Base-by-base conservation (phyloP, 2,888 invertebrate genomes). In the Caenorhabditis angaria region DNA sequence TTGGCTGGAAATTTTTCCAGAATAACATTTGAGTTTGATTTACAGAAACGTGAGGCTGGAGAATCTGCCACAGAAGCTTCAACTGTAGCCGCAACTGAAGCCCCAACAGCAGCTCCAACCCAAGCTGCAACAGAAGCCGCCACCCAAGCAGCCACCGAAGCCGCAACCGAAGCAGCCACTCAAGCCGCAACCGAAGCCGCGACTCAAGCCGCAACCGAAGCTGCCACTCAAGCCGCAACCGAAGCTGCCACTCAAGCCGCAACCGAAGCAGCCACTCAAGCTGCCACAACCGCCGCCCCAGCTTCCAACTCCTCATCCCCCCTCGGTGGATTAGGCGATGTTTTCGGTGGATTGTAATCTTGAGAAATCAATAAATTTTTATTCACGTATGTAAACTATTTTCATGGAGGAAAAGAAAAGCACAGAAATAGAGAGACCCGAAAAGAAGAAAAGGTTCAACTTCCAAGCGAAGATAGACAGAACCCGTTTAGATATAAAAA, bases 21-120 rank as follows among this genome's bases (percentile, higher is more conserved):
- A 70, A 70, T 41, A 51, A 70, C 61, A 65, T 10, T 6, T 6
- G n/a, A 48, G 18, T 5, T n/a, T 48, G 10, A 14, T 8, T 51
- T 27, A 6, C 27, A 65, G 65, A 70, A 61, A 65, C 6, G 56
- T 51, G 22, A 58, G 2, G 3, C 53, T 8, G 47, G 8, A n/a
- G 56, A 56, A n/a, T 20, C 54, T 54, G 14, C 5, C 22, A 22
- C 50, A 4, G n/a, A 18, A 28, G 35, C 35, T 5, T 24, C 47
- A 25, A 28, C 58, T 47, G 47, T 35, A 5, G 18, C 47, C 1
- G 2, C 32, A 58, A 47, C 41, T 4, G 55, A 55, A 29, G n/a
- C 55, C 8, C 4, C 55, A 18, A 55, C 55, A 32, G 6, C 28
- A 29, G n/a, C n/a, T 12, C 10, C 54, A 25, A n/a, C n/a, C 8